Percentiles rank a stretch among this genome's conserved stretches.
These are phyloP conservation scores for Pampusana beccarii DNA, from an alignment of 2,113 vertebrate genomes.

Conservation along the genomic window DNA sequence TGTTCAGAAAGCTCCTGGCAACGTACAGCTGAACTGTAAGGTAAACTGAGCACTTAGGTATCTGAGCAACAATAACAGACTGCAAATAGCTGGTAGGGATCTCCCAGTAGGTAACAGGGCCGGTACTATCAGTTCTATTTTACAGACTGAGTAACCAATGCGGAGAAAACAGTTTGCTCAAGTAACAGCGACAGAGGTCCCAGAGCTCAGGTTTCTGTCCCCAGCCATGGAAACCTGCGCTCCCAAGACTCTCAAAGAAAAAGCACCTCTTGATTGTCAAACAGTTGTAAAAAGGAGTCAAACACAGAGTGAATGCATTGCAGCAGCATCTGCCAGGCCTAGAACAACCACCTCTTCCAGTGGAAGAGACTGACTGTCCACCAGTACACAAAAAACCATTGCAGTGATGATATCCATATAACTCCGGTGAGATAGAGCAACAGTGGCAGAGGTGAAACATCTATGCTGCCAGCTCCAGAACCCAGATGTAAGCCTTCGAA, in stretches of 20 bases:
- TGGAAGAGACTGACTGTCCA: neutral
- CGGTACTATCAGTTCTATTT: neutral
- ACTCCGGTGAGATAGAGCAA: neutral
- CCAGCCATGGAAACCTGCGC: neutral
- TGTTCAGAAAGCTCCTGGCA: slow-evolving; percentile 3
- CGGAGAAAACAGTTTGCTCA: neutral
- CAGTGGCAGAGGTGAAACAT: neutral
- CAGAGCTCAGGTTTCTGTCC: neutral
- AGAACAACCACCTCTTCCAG: neutral
- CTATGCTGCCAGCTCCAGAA: neutral
- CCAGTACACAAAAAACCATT: neutral
- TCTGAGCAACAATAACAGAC: neutral
- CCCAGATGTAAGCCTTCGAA: neutral
- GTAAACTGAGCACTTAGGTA: neutral
- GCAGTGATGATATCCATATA: neutral
- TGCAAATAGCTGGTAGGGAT: neutral
- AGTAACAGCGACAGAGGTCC: neutral
- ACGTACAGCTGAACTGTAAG: neutral
- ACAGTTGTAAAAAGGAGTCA: neutral
- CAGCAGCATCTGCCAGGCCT: neutral
- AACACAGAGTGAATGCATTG: rapidly evolving
- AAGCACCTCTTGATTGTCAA: neutral
- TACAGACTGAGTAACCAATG: neutral
- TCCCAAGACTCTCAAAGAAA: neutral
- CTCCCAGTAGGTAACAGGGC: neutral